Base-by-base conservation (phyloP, 2,797 vertebrate species). In the Urophycis tenuis region DNA sequence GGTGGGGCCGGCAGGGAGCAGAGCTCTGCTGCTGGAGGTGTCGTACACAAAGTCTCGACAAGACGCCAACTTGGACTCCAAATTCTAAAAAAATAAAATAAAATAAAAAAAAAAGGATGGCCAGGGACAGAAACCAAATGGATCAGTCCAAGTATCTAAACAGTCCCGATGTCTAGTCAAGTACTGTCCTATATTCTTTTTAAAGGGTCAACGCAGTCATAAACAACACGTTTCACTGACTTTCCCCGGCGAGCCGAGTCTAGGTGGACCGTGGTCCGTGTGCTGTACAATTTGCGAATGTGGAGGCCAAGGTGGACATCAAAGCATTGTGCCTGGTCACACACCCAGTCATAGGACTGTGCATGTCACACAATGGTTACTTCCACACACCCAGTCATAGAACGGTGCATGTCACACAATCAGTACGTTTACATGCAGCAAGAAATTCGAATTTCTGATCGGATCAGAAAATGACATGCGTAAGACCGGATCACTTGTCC, bases 51-150 rank as follows among this genome's bases (percentile, higher is more conserved):
- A 96, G 87, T 97, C 96, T 86, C 95, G 93, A 88, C 97, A 99
- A 25, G 96, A 98, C 0, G 97, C 97, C 76, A 99, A 90, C 86
- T 99, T 99, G 39, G 96, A 98, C 85, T 99, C 97, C 87, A 99
- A 88, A n/a, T 97, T 98, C 98, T 99, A 77, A 74, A n/a, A 22
- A 69, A 32, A 36, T 4, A 36, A 36, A 36, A 36, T 4, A 36
- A 36, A 36, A 36, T 36, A 4, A n/a, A n/a, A n/a, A n/a, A n/a
- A n/a, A n/a, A 22, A 9, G 53, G 60, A 53, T 29, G 60, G 25
- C 29, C 2, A 12, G 25, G 60, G 25, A 67, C 0, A 29, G 9
- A 9, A n/a, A 60, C 53, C 7, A n/a, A 67, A 29, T 5, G 25
- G n/a, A 11, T 67, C 3, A 67, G 60, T 14, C 8, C 60, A 12